Percentiles rank a stretch among this genome's conserved stretches.
These are phyloP conservation scores for Eupelmus urozonus DNA, from an alignment of 2,888 invertebrate species.

Conservation along the genomic window DNA sequence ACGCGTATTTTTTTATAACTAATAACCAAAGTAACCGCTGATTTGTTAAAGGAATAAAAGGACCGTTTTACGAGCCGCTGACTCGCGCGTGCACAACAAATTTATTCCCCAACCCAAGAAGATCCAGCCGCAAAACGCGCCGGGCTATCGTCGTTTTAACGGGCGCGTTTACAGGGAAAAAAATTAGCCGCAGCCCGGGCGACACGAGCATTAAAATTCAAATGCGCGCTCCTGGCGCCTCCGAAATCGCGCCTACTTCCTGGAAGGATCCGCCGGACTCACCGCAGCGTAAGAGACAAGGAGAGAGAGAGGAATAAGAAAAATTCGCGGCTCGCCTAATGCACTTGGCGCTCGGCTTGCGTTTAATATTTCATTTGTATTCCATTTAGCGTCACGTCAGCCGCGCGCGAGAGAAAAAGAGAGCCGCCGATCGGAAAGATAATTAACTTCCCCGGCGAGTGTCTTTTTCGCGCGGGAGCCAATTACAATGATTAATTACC, in stretches of 20 bases:
- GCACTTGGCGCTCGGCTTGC: background rate
- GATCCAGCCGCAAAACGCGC: too few relatives aligned
- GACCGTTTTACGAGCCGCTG: slow-evolving; percentile 47
- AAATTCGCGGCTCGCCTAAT: background rate
- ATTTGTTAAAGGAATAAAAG: slow-evolving; percentile 32
- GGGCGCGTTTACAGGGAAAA: slow-evolving; percentile 26
- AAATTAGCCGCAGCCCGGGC: background rate
- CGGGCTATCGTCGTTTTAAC: slow-evolving; percentile 18
- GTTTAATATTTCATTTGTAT: slow-evolving; percentile 51
- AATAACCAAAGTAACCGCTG: background rate
- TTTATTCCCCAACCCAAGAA: slow-evolving; percentile 25
- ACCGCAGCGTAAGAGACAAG: slow-evolving; percentile 5
- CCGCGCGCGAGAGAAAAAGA: background rate
- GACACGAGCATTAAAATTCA: slow-evolving; percentile 47
- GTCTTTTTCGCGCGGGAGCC: slow-evolving; percentile 16
- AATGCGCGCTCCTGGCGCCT: slow-evolving; percentile 39
- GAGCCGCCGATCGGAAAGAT: slow-evolving; percentile 38
- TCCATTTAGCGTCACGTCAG: slow-evolving; percentile 44
- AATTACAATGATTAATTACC: slow-evolving; percentile 57
- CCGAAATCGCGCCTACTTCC: slow-evolving; percentile 19
- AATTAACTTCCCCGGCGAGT: slow-evolving; percentile 45
- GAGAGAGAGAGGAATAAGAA: background rate
- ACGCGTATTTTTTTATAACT: background rate
- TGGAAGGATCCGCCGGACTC: slow-evolving; percentile 44
- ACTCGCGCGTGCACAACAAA: slow-evolving; percentile 29